phyloP scores from a whole-genome alignment of 2,113 vertebrate genomes.

The Planiliza haematocheilus region DNA sequence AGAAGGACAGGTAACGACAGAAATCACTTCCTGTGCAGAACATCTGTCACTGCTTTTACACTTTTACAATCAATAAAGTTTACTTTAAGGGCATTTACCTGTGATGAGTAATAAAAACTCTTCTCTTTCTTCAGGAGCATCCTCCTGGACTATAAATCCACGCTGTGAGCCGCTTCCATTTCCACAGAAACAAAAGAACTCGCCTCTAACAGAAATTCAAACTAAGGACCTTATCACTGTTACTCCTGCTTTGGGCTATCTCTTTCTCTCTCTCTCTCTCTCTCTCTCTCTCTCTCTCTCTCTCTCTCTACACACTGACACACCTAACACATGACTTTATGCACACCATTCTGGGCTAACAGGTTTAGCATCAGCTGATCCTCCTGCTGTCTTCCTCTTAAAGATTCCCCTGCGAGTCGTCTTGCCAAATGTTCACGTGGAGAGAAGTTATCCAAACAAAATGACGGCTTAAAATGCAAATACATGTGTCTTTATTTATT shows the following conservation, averaged over 20 bases:
- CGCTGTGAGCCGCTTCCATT: neutral
- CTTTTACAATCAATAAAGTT: neutral
- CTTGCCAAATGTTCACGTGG: neutral
- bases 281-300: too few relatives aligned
- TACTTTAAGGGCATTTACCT: constrained; percentile 44
- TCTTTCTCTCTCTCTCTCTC: neutral
- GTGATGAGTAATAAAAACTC: neutral
- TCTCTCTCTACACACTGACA: constrained; percentile 16
- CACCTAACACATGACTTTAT: constrained; percentile 39
- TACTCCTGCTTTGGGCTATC: constrained; percentile 24
- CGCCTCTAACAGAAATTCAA: constrained; percentile 23
- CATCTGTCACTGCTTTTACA: neutral
- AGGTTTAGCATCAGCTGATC: constrained; percentile 49
- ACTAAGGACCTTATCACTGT: constrained; percentile 30
- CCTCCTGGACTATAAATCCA: constrained; percentile 24
- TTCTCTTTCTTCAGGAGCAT: neutral
- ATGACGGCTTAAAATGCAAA: too few relatives aligned
- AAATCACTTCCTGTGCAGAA: neutral
- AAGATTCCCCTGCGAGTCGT: neutral
- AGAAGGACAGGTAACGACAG: neutral
- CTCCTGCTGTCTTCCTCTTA: neutral
- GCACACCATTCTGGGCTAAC: constrained; percentile 50
- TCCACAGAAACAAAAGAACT: constrained; percentile 21
- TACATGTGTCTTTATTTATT: too few relatives aligned
- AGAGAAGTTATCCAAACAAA: too few relatives aligned